Conservation (phyloP, 2,113 vertebrate species). For the Oryzias woworae region DNA sequence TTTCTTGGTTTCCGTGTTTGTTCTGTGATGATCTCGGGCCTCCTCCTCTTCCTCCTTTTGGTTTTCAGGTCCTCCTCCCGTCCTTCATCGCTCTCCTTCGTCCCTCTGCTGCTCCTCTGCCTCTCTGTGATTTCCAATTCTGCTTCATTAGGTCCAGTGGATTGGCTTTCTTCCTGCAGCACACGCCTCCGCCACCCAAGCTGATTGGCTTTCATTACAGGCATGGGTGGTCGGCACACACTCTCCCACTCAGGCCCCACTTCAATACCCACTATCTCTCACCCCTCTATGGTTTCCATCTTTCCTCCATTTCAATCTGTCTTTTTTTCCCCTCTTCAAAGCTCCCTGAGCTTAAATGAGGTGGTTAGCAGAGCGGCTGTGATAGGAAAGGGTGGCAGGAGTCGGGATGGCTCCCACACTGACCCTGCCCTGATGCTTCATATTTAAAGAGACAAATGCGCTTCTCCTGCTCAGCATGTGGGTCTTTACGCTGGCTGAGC, state of each 20-base stretch:
- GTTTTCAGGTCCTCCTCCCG: background rate
- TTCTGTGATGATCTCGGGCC: background rate
- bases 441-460: constrained; percentile 35
- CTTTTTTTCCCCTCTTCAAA: constrained; percentile 24
- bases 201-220: constrained; percentile 72
- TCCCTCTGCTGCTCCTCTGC: constrained; percentile 19
- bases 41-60: background rate
- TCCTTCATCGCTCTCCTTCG: constrained; percentile 10
- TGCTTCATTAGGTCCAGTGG: constrained; percentile 66
- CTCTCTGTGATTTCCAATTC: constrained; percentile 67
- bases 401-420: constrained; percentile 7
- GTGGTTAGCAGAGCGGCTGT: constrained; percentile 22
- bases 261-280: constrained; percentile 47
- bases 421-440: constrained; percentile 9
- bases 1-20: background rate
- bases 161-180: constrained; percentile 69
- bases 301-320: constrained; percentile 51
- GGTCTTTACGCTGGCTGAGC: constrained; percentile 22
- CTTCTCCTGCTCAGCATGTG: constrained; percentile 6
- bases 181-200: constrained; percentile 52
- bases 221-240: constrained; percentile 45
- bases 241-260: constrained; percentile 46
- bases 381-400: constrained; percentile 21
- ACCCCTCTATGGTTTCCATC: constrained; percentile 28
- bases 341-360: constrained; percentile 36